A percentile compares a stretch with the other conserved stretches of the same genome.
These are phyloP conservation scores for Yponomeuta cagnagella DNA, from an alignment of 2,888 invertebrate species.

Conservation along the genomic window DNA sequence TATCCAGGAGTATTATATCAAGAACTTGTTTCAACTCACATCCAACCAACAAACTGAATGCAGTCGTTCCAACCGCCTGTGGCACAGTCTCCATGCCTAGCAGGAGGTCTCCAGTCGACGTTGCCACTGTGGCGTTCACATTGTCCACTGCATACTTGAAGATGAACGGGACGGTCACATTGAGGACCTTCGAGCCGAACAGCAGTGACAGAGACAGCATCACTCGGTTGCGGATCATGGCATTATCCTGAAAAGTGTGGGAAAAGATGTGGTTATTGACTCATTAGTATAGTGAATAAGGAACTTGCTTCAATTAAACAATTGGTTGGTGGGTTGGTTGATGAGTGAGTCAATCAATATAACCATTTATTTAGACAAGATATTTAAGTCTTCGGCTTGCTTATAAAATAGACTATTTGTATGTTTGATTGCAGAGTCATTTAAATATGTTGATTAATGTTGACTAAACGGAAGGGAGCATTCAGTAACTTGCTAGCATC, in stretches of 20 bases:
- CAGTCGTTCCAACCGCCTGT: constrained; percentile 85
- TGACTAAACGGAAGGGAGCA: too few relatives aligned
- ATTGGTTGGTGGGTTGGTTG: too few relatives aligned
- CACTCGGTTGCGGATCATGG: constrained; percentile 85
- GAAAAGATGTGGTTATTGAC: background rate
- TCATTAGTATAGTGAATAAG: too few relatives aligned
- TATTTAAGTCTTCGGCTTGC: too few relatives aligned
- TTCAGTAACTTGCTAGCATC: too few relatives aligned
- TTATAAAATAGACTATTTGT: too few relatives aligned
- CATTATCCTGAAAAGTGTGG: constrained; percentile 78
- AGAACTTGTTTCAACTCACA: constrained; percentile 78
- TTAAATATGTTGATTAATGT: too few relatives aligned
- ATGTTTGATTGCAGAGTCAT: too few relatives aligned
- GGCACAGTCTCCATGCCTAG: constrained; percentile 87
- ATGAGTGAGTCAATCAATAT: too few relatives aligned
- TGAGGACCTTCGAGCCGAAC: constrained; percentile 89
- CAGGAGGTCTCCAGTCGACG: constrained; percentile 58
- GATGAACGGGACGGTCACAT: constrained; percentile 95
- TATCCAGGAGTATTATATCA: too few relatives aligned
- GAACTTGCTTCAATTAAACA: too few relatives aligned
- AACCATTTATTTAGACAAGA: too few relatives aligned
- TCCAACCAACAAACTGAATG: constrained; percentile 88
- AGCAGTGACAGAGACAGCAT: constrained; percentile 87
- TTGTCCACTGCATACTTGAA: constrained; percentile 96
- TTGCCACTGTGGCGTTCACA: constrained; percentile 79